Conservation (phyloP, 1,140 invertebrate genomes). For the Brachionus calyciflorus region DNA sequence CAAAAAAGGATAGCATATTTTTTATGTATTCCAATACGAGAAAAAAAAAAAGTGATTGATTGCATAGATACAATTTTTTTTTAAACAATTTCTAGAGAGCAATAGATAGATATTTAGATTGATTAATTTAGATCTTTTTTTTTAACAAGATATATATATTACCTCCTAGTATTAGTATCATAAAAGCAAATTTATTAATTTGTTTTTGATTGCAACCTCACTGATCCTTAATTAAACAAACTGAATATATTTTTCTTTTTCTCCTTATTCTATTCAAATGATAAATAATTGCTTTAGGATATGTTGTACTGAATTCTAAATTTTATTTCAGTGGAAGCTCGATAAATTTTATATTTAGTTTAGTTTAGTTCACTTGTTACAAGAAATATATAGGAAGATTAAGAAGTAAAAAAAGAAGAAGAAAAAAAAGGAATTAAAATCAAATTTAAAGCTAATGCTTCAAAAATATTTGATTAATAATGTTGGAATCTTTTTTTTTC, state of each 20-base stretch:
- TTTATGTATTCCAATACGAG: no score
- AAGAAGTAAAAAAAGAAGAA: not conserved
- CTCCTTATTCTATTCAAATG: no score
- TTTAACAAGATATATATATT: conserved; percentile 8
- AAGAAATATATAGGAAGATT: not conserved
- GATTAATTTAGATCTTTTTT: not conserved
- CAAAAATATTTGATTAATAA: not conserved
- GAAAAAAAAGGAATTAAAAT: conserved; percentile 1
- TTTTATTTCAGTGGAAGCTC: not conserved
- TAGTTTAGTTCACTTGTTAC: not conserved
- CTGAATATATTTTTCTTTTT: no score
- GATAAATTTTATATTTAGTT: not conserved
- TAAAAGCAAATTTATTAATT: not conserved
- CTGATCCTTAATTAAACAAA: not conserved
- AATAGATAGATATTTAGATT: conserved; percentile 15
- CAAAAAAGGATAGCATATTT: no score
- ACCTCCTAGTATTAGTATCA: not conserved
- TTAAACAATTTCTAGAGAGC: no score
- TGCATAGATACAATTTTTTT: no score
- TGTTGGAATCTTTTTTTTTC: not conserved
- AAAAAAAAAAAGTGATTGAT: no score
- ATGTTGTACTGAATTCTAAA: not conserved
- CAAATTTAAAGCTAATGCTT: conserved; percentile 4
- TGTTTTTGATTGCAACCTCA: not conserved
- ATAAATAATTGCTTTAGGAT: no score